A percentile compares a stretch with the other conserved stretches of the same genome.
Evolutionary conservation across 2,888 invertebrate species (phyloP).

Genomic region (Melitaea athalia): DNA sequence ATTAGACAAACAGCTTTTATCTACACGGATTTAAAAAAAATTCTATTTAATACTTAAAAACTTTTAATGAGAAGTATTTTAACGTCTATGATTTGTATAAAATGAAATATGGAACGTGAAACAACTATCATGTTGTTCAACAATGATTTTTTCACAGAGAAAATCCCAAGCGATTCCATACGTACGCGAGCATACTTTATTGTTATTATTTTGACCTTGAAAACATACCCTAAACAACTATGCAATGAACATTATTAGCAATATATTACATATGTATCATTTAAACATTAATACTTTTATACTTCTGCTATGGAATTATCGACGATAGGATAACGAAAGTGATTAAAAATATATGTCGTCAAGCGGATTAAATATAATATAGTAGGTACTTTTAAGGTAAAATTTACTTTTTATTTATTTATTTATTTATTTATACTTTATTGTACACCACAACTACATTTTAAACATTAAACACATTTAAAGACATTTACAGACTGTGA

Average conservation of each 20-base stretch:
- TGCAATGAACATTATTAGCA: slow-evolving; percentile 18
- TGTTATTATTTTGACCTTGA: slow-evolving; percentile 30
- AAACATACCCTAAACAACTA: slow-evolving; percentile 29
- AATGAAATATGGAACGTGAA: neutral
- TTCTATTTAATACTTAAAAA: too few relatives aligned
- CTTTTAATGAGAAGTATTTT: too few relatives aligned
- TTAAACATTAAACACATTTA: too few relatives aligned
- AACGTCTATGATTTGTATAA: neutral
- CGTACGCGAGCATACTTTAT: slow-evolving; percentile 13
- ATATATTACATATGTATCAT: slow-evolving; percentile 15
- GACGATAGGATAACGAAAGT: too few relatives aligned
- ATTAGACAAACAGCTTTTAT: too few relatives aligned
- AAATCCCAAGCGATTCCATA: neutral
- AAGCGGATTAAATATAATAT: neutral
- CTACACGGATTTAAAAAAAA: too few relatives aligned
- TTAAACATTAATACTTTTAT: slow-evolving; percentile 6
- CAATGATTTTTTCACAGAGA: neutral
- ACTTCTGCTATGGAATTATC: neutral
- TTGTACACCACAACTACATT: too few relatives aligned
- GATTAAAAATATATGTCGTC: neutral
- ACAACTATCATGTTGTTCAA: neutral
- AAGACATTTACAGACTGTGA: too few relatives aligned
- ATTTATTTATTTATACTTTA: too few relatives aligned
- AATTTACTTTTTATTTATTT: too few relatives aligned
- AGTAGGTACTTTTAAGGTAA: too few relatives aligned